Conservation (phyloP, 2,113 vertebrate genomes). For the Chaetodon auriga region DNA sequence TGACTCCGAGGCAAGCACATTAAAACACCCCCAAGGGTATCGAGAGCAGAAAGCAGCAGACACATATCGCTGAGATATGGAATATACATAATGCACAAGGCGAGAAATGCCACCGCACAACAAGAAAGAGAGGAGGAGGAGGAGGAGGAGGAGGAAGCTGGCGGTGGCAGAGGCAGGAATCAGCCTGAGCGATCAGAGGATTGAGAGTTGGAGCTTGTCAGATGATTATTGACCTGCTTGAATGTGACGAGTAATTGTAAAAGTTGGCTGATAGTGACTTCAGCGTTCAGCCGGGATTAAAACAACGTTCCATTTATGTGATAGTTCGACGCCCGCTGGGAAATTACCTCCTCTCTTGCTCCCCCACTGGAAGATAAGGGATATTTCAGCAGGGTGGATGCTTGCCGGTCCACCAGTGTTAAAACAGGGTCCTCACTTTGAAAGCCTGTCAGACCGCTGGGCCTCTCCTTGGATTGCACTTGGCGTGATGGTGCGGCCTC, state of each 20-base stretch:
- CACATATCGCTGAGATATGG: constrained; percentile 34
- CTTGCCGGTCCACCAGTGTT: constrained; percentile 32
- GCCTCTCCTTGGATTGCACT: constrained; percentile 30
- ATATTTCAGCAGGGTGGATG: constrained; percentile 30
- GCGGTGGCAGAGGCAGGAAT: not conserved
- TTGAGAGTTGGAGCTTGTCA: constrained; percentile 27
- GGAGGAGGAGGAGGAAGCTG: not conserved
- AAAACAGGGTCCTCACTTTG: constrained; percentile 48
- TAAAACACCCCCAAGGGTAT: constrained; percentile 50
- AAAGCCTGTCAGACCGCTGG: constrained; percentile 25
- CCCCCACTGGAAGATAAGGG: constrained; percentile 52
- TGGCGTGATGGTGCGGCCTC: not conserved
- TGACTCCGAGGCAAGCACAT: constrained; percentile 20
- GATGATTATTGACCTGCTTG: constrained; percentile 46
- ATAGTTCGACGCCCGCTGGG: constrained; percentile 47
- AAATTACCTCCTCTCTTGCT: constrained; percentile 60
- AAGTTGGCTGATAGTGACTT: constrained; percentile 35
- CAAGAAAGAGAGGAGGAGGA: not conserved
- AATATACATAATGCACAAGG: constrained; percentile 56
- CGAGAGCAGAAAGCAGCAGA: constrained; percentile 24
- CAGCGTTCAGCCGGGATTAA: not conserved
- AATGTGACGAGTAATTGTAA: constrained; percentile 48
- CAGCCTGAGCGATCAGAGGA: constrained; percentile 2
- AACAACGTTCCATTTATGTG: constrained; percentile 26
- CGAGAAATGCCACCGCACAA: constrained; percentile 24